Evolutionary conservation across 2,113 vertebrate genomes (phyloP).

Genomic region (Perca schrenkii): DNA sequence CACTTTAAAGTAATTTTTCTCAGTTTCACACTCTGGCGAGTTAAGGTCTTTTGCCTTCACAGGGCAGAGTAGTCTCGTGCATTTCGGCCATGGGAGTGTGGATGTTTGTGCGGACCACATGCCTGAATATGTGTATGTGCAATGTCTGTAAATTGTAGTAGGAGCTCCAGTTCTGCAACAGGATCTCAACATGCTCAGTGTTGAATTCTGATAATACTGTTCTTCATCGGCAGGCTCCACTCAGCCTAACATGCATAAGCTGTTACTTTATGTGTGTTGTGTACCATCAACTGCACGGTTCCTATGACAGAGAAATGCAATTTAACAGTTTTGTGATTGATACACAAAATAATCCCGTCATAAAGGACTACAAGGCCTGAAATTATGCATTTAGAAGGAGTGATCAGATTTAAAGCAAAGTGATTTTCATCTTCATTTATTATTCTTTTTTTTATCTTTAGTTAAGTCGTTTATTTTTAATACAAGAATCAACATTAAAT

Average conservation of each 20-base stretch:
- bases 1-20: no score
- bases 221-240: slow-evolving; percentile 8
- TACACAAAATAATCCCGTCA: background rate
- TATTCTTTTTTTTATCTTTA: background rate
- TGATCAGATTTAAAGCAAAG: background rate
- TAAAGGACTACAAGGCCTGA: background rate
- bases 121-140: background rate
- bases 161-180: background rate
- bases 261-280: slow-evolving; percentile 53
- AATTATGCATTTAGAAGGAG: background rate
- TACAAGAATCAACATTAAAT: background rate
- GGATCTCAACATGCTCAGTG: background rate
- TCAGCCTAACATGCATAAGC: slow-evolving; percentile 13
- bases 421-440: background rate
- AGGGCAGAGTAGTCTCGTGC: no score
- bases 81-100: background rate
- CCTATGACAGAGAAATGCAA: slow-evolving; percentile 32
- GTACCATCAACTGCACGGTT: slow-evolving; percentile 34
- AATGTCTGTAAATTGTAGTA: background rate
- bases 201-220: slow-evolving; percentile 1
- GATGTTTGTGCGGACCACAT: background rate
- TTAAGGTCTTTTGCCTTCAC: no score
- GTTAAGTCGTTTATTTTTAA: background rate
- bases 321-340: background rate
- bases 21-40: no score